Evolutionary conservation across 2,797 vertebrate species (phyloP).

Genomic region (Gila robusta): DNA sequence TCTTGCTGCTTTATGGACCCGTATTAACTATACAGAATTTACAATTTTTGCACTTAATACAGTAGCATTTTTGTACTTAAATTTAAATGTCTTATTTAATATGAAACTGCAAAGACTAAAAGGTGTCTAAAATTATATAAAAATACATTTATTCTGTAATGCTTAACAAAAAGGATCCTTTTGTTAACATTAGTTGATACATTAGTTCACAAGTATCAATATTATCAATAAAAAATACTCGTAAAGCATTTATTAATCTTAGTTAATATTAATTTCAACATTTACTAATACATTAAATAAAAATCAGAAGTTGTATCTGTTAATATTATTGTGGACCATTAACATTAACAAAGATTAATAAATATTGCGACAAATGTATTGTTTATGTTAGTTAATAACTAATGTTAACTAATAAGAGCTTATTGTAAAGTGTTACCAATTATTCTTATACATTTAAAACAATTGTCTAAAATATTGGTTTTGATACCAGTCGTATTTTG

Average conservation of each 20-base stretch:
- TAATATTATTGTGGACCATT: no score
- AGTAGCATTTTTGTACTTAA: no score
- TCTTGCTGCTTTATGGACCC: no score
- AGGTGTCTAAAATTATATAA: background rate
- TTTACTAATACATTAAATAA: background rate
- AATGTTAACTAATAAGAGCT: background rate
- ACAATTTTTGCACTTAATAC: no score
- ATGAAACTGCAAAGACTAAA: no score
- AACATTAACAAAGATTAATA: background rate
- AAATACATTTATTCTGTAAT: background rate
- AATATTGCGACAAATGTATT: no score
- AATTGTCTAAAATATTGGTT: no score
- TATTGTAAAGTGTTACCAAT: background rate
- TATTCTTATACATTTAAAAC: background rate
- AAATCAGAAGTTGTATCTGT: background rate
- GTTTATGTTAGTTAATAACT: background rate
- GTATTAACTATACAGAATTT: no score
- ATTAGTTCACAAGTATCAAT: background rate
- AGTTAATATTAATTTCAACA: background rate
- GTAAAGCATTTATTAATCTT: background rate
- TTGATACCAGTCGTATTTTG: background rate
- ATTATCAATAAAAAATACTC: background rate
- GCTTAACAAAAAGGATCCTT: background rate
- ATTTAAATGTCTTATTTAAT: no score
- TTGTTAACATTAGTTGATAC: background rate